Evolutionary conservation across 2,113 vertebrate species (phyloP), one percentile per base, ranked within the genome.

Genomic region (Noturus placidus): DNA sequence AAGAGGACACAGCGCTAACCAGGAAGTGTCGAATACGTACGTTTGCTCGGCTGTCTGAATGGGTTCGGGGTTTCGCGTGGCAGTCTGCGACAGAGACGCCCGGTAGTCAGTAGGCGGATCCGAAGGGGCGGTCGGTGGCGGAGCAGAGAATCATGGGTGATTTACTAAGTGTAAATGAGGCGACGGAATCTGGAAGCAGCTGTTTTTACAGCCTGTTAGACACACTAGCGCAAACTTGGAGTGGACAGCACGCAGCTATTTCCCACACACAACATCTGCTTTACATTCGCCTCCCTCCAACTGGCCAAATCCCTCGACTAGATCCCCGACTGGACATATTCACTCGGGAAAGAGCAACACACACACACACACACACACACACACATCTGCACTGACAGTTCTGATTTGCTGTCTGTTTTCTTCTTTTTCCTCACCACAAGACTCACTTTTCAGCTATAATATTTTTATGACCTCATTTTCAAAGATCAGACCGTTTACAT

Each of bases 181-280:
- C 90, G 59, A 87, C 89, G 86, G 88, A 90, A 91, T 91, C 90
- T 89, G 87, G 88, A 89, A 91, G 90, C 91, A 91, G 91, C 89
- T 93, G 91, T 87, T 93, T 91, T 92, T 91, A 90, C 91, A 86
- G 89, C 88, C 90, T 89, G 91, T 91, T 91, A 90, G 91, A 91
- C 90, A 90, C 89, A 86, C 92, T 86, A 90, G 87, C 74, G 84
- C 85, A 89, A 85, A 88, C 72, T 87, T 59, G 72, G 82, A 90
- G 80, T 90, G 89, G 91, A 90, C 88, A 91, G 89, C 86, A 30
- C 83, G 52, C 80, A 82, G 87, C 72, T 70, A 86, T 88, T 91
- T 90, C 89, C 84, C 87, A 91, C 70, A 89, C 56, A 78, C 82
- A 91, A 91, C 91, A 92, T 91, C 91, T 92, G 91, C 82, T 91